Conservation (phyloP, 2,113 vertebrate genomes). For the Apteryx mantelli region DNA sequence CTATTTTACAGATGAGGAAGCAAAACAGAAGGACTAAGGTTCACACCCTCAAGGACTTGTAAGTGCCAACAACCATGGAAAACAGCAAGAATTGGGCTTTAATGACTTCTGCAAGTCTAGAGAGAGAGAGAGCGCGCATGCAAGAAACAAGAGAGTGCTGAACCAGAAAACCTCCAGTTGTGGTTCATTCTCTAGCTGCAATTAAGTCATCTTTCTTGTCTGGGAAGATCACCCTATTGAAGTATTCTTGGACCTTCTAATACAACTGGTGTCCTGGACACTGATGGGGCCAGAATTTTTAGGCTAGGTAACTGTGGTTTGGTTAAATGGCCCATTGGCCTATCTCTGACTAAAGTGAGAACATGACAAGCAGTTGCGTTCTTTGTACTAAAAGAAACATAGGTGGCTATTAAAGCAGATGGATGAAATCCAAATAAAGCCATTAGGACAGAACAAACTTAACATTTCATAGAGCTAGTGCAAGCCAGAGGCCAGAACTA, state of each 20-base stretch:
- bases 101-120: background rate
- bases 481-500: background rate
- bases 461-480: background rate
- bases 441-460: background rate
- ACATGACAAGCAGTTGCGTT: background rate
- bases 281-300: rapidly evolving
- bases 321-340: background rate
- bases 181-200: background rate
- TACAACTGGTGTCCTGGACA: background rate
- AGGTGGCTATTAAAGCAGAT: background rate
- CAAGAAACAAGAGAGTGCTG: background rate
- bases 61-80: background rate
- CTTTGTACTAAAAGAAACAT: rapidly evolving
- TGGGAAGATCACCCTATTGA: background rate
- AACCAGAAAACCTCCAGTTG: slow-evolving; percentile 14
- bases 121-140: background rate
- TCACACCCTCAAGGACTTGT: background rate
- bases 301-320: rapidly evolving
- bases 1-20: background rate
- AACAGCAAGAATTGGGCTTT: background rate
- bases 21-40: background rate
- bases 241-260: background rate
- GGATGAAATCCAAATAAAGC: background rate
- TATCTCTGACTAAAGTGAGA: background rate
- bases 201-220: background rate